Evolutionary conservation across 1,140 invertebrate species (phyloP).

Genomic region (Bombus haemorrhoidalis): DNA sequence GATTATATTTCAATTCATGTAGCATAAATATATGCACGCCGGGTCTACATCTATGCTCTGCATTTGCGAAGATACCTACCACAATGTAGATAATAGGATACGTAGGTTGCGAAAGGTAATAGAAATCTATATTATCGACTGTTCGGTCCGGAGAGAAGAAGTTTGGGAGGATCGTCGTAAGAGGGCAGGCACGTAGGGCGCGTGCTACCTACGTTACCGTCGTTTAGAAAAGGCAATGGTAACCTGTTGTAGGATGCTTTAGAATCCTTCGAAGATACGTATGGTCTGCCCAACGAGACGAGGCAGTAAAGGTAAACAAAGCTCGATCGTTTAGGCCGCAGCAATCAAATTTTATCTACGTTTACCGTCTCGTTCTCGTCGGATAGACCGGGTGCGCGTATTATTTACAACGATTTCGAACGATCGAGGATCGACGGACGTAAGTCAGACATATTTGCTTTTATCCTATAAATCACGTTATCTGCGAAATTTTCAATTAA

Average conservation of each 20-base stretch:
- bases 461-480: not conserved
- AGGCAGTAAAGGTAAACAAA: too few relatives aligned
- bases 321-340: rapidly evolving
- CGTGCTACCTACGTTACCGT: not conserved
- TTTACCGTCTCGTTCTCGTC: too few relatives aligned
- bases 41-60: too few relatives aligned
- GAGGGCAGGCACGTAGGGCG: not conserved
- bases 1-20: not conserved
- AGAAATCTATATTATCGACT: not conserved
- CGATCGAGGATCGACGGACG: not conserved
- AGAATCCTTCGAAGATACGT: not conserved
- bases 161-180: not conserved
- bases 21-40: not conserved
- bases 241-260: too few relatives aligned
- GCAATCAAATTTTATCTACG: too few relatives aligned
- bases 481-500: too few relatives aligned
- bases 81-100: not conserved
- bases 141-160: rapidly evolving
- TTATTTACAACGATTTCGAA: not conserved
- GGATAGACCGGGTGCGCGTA: not conserved
- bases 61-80: too few relatives aligned
- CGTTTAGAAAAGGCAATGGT: not conserved
- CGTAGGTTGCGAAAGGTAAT: not conserved
- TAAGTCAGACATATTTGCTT: not conserved
- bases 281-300: too few relatives aligned